phyloP scores from a whole-genome alignment of 1,140 invertebrate species.

The Drosophila prosaltans region DNA sequence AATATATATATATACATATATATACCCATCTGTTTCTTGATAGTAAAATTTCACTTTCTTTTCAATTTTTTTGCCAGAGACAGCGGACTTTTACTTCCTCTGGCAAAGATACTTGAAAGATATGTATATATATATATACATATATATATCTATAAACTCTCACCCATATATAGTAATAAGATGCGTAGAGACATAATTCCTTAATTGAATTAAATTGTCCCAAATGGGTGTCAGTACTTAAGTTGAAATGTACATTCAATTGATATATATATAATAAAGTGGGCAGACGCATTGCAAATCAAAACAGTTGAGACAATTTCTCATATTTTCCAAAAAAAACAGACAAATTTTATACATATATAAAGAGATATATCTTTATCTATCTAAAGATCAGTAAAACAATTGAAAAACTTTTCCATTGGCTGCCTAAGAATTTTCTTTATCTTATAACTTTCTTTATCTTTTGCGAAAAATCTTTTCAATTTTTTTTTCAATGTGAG shows the following conservation, averaged over 20 bases:
- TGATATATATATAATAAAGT: constrained; percentile 56
- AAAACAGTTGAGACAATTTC: constrained; percentile 41
- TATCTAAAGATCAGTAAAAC: not conserved
- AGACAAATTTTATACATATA: not conserved
- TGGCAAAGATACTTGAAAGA: constrained; percentile 9
- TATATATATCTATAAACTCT: not conserved
- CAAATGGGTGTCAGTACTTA: constrained; percentile 38
- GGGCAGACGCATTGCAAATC: constrained; percentile 51
- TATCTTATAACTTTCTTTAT: too few species aligned
- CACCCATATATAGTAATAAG: constrained; percentile 11
- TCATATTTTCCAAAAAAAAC: constrained; percentile 17
- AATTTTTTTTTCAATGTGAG: too few species aligned
- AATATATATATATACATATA: not conserved
- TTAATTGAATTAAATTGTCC: constrained; percentile 79
- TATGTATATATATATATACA: not conserved
- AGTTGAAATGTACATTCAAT: constrained; percentile 54
- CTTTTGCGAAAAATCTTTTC: too few species aligned
- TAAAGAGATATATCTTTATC: not conserved
- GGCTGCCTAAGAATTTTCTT: not conserved
- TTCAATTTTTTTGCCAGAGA: not conserved
- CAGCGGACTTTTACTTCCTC: not conserved
- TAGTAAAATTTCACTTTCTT: constrained; percentile 13
- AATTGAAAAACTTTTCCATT: not conserved
- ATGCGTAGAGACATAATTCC: constrained; percentile 39
- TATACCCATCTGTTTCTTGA: not conserved